Evolutionary conservation across 2,113 vertebrate genomes (phyloP), one percentile per base, ranked within the genome.

Genomic region (Hoplias malabaricus): DNA sequence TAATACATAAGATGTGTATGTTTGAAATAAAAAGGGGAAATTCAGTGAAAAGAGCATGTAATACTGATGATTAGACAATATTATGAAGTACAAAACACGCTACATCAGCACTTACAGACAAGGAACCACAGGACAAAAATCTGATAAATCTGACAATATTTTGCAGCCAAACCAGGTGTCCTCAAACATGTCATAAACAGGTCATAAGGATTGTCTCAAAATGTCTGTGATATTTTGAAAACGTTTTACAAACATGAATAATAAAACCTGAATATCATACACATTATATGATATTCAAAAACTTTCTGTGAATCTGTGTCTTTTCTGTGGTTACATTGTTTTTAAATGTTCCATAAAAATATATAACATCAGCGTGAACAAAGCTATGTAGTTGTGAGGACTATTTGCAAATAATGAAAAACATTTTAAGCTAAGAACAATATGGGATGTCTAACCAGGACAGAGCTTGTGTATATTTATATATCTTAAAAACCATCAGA

Each of bases 41-140:
- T 34, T 69, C 23, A 48, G 53, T 40, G 48, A 73, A 72, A 31
- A 43, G 65, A 54, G 23, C 59, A 40, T 34, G 16, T 12, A 38
- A 69, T 73, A 54, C 19, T n/a, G 43, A 27, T 53, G 53, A 36
- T 48, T 23, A 34, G n/a, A 8, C 16, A 68, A 68, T 57, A 27
- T 43, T 76, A 34, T 59, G 71, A 61, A 19, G 53, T 57, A 42
- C n/a, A 33, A 62, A 40, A 29, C 7, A 31, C 36, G 14, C 53
- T 70, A 53, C 56, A 70, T 63, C 31, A 78, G 67, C 67, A 78
- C 56, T 71, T 70, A 63, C 5, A 34, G 38, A 3, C 56, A 59
- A 31, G 31, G 31, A 31, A 21, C 25, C 27, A 59, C 27, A 33
- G 13, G 14, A 10, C 59, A 69, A 0, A 21, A 29, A 61, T 33